Percentiles rank a stretch among this genome's conserved stretches.
phyloP scores from a whole-genome alignment of 2,113 vertebrate species.

The Mobula birostris region DNA sequence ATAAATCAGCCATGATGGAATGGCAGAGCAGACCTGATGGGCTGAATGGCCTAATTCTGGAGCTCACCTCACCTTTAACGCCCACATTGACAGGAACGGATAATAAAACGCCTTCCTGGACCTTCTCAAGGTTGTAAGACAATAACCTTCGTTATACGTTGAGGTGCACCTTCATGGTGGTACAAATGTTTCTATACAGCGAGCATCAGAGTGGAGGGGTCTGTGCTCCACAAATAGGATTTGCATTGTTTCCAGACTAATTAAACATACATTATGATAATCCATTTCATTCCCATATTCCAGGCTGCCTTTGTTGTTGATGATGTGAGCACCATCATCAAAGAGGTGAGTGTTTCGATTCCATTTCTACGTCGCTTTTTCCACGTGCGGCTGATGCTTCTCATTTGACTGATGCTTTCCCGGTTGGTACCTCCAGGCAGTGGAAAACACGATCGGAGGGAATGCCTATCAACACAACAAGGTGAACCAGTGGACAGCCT shows the following conservation, averaged over 20 bases:
- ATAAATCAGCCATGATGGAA: too few relatives aligned
- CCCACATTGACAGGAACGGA: too few relatives aligned
- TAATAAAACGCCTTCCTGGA: too few relatives aligned
- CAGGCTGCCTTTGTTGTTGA: conserved; percentile 44
- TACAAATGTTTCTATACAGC: too few relatives aligned
- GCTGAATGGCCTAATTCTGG: too few relatives aligned
- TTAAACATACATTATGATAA: neutral
- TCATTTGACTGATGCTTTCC: neutral
- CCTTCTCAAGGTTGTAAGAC: too few relatives aligned
- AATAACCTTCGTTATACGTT: too few relatives aligned
- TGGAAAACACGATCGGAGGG: conserved; percentile 42
- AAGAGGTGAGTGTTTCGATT: conserved; percentile 41
- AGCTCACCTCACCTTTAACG: too few relatives aligned
- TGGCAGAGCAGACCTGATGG: too few relatives aligned
- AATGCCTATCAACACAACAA: conserved; percentile 42
- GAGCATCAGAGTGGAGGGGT: too few relatives aligned
- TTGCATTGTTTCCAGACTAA: conserved; percentile 38
- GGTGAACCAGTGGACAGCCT: conserved; percentile 44
- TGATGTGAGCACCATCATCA: conserved; percentile 44
- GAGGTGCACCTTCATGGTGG: too few relatives aligned
- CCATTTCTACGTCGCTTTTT: neutral
- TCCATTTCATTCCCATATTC: neutral
- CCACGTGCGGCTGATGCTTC: neutral
- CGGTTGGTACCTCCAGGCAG: conserved; percentile 24
- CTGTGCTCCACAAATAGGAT: neutral